Evolutionary conservation across 2,797 vertebrate genomes (phyloP).

Genomic region (Spheniscus humboldti): DNA sequence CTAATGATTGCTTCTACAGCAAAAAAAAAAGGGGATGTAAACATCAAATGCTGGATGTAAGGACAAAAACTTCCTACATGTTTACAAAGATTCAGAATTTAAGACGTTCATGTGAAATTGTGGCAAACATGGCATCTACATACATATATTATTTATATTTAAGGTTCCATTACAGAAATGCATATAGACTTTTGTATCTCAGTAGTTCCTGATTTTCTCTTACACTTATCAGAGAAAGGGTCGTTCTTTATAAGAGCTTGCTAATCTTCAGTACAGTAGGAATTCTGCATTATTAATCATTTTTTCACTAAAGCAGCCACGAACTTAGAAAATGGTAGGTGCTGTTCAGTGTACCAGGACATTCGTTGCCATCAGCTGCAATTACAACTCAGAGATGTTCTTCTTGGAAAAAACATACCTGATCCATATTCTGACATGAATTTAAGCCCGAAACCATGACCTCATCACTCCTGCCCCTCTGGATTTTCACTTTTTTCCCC

Average conservation of each 20-base stretch:
- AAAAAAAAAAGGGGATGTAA: not conserved
- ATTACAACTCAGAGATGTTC: not conserved
- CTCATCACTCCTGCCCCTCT: not conserved
- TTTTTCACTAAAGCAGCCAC: not conserved
- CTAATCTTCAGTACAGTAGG: not conserved
- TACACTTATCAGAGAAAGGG: not conserved
- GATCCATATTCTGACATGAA: not conserved
- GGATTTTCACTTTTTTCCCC: not conserved
- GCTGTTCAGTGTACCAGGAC: not conserved
- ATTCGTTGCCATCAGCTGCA: not conserved
- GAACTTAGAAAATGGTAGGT: not conserved
- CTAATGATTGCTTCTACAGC: not conserved
- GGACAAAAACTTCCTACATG: not conserved
- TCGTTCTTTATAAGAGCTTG: rapidly evolving
- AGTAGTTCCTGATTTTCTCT: not conserved
- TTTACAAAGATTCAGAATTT: not conserved
- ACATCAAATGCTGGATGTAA: not conserved
- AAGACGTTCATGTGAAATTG: not conserved
- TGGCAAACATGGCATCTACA: not conserved
- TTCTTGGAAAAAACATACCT: not conserved
- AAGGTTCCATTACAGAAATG: not conserved
- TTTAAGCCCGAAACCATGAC: not conserved
- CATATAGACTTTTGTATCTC: not conserved
- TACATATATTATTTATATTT: not conserved
- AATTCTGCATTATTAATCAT: not conserved